Base-by-base conservation (phyloP, 2,113 vertebrate genomes). In the Clupea harengus region DNA sequence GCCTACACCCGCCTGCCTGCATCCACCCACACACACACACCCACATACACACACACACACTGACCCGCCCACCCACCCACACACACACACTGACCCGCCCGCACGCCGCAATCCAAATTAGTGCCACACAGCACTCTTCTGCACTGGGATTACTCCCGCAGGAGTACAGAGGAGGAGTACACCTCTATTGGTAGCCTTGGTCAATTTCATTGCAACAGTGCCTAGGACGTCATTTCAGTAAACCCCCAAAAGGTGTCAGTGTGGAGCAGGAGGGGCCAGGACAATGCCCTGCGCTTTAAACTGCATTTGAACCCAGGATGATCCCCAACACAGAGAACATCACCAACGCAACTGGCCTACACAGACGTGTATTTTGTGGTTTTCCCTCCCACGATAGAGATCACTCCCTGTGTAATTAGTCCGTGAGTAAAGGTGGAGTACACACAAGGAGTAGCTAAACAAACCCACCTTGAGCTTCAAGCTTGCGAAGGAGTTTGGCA, bases 391-490 rank as follows among this genome's bases (percentile, higher is more conserved):
- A 22, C n/a, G 20, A 64, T 6, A 64, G 60, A 64, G 4, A 64
- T 20, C 60, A 20, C 4, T 64, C 6, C 60, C 60, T 2, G 1
- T 64, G 60, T 64, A 64, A 64, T 64, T 25, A 22, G 22, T 64
- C 1, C n/a, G 60, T 22, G 20, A 64, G 60, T 64, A 7, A 64
- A 64, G 60, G 60, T 25, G 60, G n/a, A 2, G 60, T 39, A 22
- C 60, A 64, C 60, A 64, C 60, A 11, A 8, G 20, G 22, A n/a
- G 22, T 5, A 13, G 4, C 52, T 54, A 54, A 54, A 54, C n/a
- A 25, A 85, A 88, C 87, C 85, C 91, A 98, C 98, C 97, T 95
- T 99, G 97, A 83, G 98, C 97, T 88, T 99, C 97, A 25, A 98
- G 94, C 92, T 97, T 98, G 83, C 97, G 95, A n/a, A 97, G 84